phyloP scores from a whole-genome alignment of 2,113 vertebrate species.

The Megaceryle maxima region DNA sequence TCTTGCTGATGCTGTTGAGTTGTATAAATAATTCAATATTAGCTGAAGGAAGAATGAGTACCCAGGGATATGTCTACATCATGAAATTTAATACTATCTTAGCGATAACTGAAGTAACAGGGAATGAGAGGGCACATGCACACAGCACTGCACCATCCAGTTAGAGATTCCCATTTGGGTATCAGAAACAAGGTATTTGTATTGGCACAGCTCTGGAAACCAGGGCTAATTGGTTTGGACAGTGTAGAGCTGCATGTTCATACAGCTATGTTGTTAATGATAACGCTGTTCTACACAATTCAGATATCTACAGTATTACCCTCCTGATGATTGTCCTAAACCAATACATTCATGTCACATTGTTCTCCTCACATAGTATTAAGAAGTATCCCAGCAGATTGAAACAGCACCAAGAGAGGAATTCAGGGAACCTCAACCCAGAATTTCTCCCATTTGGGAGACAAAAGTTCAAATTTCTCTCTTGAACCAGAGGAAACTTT shows the following conservation, averaged over 20 bases:
- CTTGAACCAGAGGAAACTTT: background rate
- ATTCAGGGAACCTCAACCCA: background rate
- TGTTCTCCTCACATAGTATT: background rate
- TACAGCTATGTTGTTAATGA: background rate
- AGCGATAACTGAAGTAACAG: background rate
- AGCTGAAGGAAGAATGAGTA: conserved; percentile 15
- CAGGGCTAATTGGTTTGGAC: background rate
- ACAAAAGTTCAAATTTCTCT: background rate
- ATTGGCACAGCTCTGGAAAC: background rate
- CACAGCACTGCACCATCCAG: background rate
- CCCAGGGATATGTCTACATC: background rate
- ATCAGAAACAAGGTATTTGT: background rate
- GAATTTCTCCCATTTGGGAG: background rate
- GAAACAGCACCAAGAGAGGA: background rate
- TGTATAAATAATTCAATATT: conserved; percentile 40
- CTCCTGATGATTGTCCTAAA: background rate
- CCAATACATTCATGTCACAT: background rate
- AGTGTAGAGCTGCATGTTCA: background rate
- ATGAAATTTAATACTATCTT: background rate
- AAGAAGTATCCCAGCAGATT: background rate
- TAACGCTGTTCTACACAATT: background rate
- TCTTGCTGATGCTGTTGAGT: background rate
- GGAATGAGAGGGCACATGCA: background rate
- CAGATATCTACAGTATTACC: background rate
- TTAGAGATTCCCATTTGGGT: background rate